Conservation (phyloP, 2,888 invertebrate genomes). For the Parapristionchus giblindavisi region DNA sequence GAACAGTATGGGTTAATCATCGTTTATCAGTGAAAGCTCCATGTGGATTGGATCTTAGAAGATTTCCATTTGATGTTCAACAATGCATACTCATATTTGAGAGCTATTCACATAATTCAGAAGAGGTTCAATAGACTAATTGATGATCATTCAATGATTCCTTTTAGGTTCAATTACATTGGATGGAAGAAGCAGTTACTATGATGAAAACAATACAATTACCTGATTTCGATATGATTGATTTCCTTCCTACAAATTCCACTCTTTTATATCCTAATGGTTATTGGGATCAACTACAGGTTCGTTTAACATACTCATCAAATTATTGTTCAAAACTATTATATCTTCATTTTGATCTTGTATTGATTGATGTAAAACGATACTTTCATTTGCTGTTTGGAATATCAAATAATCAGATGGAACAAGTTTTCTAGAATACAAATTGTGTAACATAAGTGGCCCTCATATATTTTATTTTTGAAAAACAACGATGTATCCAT, state of each 20-base stretch:
- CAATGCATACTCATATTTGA: constrained; percentile 66
- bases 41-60: constrained; percentile 64
- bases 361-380: too few relatives aligned
- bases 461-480: too few relatives aligned
- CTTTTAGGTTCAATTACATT: constrained; percentile 59
- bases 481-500: too few relatives aligned
- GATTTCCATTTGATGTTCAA: constrained; percentile 68
- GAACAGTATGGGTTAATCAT: constrained; percentile 69
- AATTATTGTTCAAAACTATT: too few relatives aligned
- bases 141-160: not conserved
- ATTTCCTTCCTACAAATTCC: constrained; percentile 59
- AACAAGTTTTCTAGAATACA: too few relatives aligned
- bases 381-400: too few relatives aligned
- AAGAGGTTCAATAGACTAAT: constrained; percentile 58
- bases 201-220: constrained; percentile 67
- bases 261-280: constrained; percentile 65
- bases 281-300: constrained; percentile 59
- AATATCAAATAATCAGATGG: too few relatives aligned
- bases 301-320: constrained; percentile 15
- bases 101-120: constrained; percentile 68
- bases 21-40: constrained; percentile 68
- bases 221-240: constrained; percentile 69
- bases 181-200: constrained; percentile 69
- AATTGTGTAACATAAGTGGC: too few relatives aligned
- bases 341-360: constrained; percentile 5